Percentiles rank a stretch among this genome's conserved stretches.
Conservation (phyloP, 2,113 vertebrate genomes). For the Formicarius rufipectus region DNA sequence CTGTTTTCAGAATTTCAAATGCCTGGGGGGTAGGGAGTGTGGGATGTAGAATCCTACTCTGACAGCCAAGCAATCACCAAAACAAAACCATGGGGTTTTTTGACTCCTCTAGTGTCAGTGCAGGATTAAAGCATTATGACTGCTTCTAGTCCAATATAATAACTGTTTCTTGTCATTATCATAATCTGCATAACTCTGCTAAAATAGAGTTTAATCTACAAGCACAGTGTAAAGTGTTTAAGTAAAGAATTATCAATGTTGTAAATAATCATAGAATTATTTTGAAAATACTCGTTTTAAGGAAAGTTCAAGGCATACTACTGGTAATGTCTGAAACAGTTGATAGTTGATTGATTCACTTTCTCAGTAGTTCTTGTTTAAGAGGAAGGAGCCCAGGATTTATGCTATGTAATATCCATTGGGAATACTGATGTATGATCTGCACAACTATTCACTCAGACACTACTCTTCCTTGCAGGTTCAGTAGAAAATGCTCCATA, state of each 20-base stretch:
- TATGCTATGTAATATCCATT: neutral
- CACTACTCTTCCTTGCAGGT: neutral
- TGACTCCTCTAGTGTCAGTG: neutral
- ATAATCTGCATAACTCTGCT: neutral
- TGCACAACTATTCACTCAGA: neutral
- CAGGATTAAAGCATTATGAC: neutral
- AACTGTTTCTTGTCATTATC: neutral
- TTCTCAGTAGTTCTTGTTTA: neutral
- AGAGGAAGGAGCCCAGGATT: neutral
- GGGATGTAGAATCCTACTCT: neutral
- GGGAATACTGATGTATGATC: neutral
- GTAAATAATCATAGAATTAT: neutral
- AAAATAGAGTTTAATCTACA: neutral
- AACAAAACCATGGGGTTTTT: neutral
- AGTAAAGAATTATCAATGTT: neutral
- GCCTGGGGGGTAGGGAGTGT: rapidly evolving
- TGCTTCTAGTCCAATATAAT: neutral
- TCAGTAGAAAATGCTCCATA: neutral
- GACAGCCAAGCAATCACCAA: neutral
- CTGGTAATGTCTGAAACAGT: neutral
- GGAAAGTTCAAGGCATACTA: neutral
- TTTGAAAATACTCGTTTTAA: neutral
- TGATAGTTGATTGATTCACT: neutral
- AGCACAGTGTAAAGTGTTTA: neutral
- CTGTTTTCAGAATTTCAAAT: neutral